Evolutionary conservation across 2,888 invertebrate species (phyloP).

Genomic region (Bugulina stolonifera): DNA sequence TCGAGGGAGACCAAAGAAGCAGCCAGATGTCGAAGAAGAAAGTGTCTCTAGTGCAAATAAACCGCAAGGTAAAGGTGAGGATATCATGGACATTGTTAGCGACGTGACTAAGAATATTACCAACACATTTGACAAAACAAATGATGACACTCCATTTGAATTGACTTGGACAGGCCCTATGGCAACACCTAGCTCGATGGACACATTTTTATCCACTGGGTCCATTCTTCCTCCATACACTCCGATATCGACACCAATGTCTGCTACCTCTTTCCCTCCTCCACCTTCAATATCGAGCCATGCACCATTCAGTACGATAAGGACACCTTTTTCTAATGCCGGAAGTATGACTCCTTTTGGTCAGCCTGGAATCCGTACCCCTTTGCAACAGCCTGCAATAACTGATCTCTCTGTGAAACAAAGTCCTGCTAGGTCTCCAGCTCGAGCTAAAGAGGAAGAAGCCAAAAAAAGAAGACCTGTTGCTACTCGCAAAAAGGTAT

Average conservation of each 20-base stretch:
- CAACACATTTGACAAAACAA: neutral
- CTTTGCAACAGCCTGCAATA: neutral
- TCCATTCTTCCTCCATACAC: slow-evolving; percentile 21
- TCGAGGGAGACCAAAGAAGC: neutral
- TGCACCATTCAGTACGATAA: neutral
- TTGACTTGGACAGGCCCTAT: slow-evolving; percentile 1
- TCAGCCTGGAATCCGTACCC: neutral
- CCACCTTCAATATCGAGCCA: neutral
- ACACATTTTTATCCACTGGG: neutral
- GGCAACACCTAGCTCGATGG: neutral
- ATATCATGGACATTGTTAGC: slow-evolving; percentile 21
- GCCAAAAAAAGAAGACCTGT: neutral
- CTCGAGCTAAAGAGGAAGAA: neutral
- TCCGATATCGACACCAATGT: neutral
- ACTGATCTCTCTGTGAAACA: neutral
- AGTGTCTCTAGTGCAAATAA: neutral
- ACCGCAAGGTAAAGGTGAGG: neutral
- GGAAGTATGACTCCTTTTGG: slow-evolving; percentile 16
- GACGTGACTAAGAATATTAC: slow-evolving; percentile 13
- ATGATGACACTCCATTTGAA: slow-evolving; percentile 18
- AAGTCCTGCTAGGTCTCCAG: neutral
- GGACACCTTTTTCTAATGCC: neutral
- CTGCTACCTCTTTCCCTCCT: neutral
- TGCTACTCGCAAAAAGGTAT: neutral
- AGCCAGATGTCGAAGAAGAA: neutral